phyloP scores from a whole-genome alignment of 2,888 invertebrate genomes.

The Acronicta leporina region DNA sequence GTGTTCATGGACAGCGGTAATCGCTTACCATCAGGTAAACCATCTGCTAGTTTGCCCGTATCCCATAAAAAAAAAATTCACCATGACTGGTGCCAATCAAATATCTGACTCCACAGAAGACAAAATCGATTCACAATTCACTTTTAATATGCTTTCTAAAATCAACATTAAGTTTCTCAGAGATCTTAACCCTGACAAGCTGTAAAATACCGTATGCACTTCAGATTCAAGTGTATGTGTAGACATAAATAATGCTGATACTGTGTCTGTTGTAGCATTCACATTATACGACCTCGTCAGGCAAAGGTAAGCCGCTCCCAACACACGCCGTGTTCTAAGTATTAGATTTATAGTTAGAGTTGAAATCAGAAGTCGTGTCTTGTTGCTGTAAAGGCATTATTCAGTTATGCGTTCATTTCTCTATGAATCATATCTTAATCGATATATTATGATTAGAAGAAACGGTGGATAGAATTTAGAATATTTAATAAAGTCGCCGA shows the following conservation, averaged over 20 bases:
- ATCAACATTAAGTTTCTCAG: constrained; percentile 37
- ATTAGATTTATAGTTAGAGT: constrained; percentile 68
- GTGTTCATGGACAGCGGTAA: too few species aligned
- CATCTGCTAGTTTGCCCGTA: too few species aligned
- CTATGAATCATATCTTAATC: constrained; percentile 52
- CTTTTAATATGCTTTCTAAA: constrained; percentile 42
- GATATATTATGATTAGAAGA: constrained; percentile 34
- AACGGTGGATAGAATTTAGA: constrained; percentile 30
- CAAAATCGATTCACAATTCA: constrained; percentile 31
- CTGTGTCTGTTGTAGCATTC: constrained; percentile 51
- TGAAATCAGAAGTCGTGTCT: constrained; percentile 72
- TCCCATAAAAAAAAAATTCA: constrained; percentile 24
- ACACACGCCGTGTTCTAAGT: constrained; percentile 58
- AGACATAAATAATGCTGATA: constrained; percentile 46
- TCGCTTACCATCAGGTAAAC: too few species aligned
- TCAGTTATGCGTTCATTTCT: constrained; percentile 58
- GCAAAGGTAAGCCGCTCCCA: constrained; percentile 69
- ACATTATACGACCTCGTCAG: constrained; percentile 67
- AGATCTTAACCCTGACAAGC: constrained; percentile 45
- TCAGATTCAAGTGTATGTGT: constrained; percentile 33
- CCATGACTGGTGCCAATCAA: constrained; percentile 24
- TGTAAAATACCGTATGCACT: constrained; percentile 41
- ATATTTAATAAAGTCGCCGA: constrained; percentile 6
- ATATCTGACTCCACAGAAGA: constrained; percentile 15
- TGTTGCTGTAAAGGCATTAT: constrained; percentile 65